A percentile compares a stretch with the other conserved stretches of the same genome.
Evolutionary conservation across 2,113 vertebrate species (phyloP).

Genomic region (Montifringilla adamsi): DNA sequence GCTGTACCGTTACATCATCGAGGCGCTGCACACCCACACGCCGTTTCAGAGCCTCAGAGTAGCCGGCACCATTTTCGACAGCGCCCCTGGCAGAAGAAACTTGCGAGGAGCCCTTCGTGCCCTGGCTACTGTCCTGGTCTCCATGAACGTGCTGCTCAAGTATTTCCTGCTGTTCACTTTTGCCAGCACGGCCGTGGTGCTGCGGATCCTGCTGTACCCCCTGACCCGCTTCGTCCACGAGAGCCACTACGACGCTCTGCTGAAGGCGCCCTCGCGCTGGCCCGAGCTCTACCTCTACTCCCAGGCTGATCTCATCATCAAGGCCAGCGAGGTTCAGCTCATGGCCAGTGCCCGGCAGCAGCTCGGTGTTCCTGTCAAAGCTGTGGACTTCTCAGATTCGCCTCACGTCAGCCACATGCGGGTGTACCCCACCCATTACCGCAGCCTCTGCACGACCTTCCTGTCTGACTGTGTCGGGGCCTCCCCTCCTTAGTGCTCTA

Average conservation of each 20-base stretch:
- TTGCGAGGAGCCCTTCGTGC: constrained; percentile 83
- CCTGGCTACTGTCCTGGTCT: constrained; percentile 75
- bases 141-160: constrained; percentile 70
- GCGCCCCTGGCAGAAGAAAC: constrained; percentile 86
- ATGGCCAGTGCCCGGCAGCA: constrained; percentile 76
- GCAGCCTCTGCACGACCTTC: constrained; percentile 79
- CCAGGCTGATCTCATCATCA: constrained; percentile 80
- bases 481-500: not conserved
- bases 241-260: constrained; percentile 87
- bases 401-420: constrained; percentile 87
- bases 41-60: constrained; percentile 81
- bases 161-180: constrained; percentile 77
- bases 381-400: constrained; percentile 85
- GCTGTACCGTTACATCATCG: constrained; percentile 91
- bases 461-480: constrained; percentile 75
- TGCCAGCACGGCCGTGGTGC: constrained; percentile 69
- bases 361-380: constrained; percentile 74
- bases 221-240: constrained; percentile 85
- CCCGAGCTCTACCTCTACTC: constrained; percentile 94
- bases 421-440: constrained; percentile 84
- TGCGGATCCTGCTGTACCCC: constrained; percentile 84
- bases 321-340: constrained; percentile 77
- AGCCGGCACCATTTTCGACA: constrained; percentile 88
- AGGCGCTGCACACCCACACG: constrained; percentile 77
- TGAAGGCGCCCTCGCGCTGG: constrained; percentile 80